These are phyloP conservation scores for Myotis brandtii DNA, from an alignment of 2,113 vertebrate species.

Conservation along the genomic window DNA sequence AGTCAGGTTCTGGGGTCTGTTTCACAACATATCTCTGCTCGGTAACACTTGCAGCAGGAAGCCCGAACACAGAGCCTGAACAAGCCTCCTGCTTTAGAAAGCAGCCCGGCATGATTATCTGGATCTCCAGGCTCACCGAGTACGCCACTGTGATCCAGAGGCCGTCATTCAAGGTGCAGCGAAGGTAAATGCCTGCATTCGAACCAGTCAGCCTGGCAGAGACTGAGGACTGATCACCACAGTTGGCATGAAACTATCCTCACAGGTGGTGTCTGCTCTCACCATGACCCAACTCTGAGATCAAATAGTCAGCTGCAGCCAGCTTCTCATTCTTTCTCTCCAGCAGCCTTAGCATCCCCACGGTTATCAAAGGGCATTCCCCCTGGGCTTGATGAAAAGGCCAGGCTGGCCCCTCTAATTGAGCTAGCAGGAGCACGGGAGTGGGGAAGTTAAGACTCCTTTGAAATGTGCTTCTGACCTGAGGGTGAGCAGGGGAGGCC, in stretches of 20 bases:
- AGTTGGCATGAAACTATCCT: constrained; percentile 4
- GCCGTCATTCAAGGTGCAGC: background rate
- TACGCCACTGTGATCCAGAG: background rate
- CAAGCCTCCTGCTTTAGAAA: background rate
- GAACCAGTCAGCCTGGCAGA: background rate
- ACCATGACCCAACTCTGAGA: constrained; percentile 60
- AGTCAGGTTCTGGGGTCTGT: background rate
- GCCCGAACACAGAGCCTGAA: background rate
- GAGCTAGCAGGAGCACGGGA: constrained; percentile 40
- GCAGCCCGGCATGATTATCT: background rate
- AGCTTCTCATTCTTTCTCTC: constrained; percentile 45
- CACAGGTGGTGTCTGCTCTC: constrained; percentile 8
- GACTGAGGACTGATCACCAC: background rate
- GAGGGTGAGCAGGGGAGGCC: background rate
- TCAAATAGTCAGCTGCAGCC: constrained; percentile 52
- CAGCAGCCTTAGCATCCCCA: constrained; percentile 12
- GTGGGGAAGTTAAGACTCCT: constrained; percentile 45
- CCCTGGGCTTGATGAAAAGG: constrained; percentile 39
- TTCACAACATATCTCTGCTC: background rate
- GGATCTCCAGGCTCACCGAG: background rate
- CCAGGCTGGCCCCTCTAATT: constrained; percentile 59
- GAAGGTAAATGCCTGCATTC: background rate
- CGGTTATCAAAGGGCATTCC: constrained; percentile 60
- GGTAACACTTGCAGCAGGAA: background rate
- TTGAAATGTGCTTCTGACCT: constrained; percentile 50